Evolutionary conservation across 1,140 invertebrate species (phyloP).

Genomic region (Procambarus virginalis): DNA sequence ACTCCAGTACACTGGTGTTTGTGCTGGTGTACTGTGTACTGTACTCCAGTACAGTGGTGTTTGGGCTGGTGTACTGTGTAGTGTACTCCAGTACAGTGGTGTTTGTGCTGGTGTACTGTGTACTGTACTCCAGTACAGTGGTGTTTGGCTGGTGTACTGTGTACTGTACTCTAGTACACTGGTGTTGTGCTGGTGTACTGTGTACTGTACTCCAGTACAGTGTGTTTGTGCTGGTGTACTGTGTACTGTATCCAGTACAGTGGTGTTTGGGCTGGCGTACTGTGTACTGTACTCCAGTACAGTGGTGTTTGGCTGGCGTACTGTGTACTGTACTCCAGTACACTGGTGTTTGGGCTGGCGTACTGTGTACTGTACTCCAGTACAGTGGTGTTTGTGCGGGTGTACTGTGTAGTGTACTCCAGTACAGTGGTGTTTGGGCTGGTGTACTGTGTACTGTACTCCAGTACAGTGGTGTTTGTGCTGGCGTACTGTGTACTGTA

Average conservation of each 20-base stretch:
- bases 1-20: not conserved
- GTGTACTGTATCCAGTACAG: too few relatives aligned
- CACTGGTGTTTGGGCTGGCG: too few relatives aligned
- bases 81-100: not conserved
- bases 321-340: not conserved
- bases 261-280: not conserved
- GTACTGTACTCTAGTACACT: not conserved
- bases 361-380: too few relatives aligned
- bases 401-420: not conserved
- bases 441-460: not conserved
- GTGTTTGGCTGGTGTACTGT: not conserved
- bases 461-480: too few relatives aligned
- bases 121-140: too few relatives aligned
- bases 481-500: too few relatives aligned
- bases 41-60: not conserved
- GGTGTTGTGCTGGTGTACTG: not conserved
- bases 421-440: not conserved
- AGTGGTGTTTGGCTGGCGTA: not conserved
- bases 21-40: not conserved
- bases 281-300: not conserved
- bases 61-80: not conserved
- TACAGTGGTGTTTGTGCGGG: too few relatives aligned
- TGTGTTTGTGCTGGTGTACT: too few relatives aligned
- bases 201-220: not conserved
- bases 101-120: too few relatives aligned